Evolutionary conservation across 1,140 invertebrate genomes (phyloP), one percentile per base, ranked within the genome.

Genomic region (Megathymus violae): DNA sequence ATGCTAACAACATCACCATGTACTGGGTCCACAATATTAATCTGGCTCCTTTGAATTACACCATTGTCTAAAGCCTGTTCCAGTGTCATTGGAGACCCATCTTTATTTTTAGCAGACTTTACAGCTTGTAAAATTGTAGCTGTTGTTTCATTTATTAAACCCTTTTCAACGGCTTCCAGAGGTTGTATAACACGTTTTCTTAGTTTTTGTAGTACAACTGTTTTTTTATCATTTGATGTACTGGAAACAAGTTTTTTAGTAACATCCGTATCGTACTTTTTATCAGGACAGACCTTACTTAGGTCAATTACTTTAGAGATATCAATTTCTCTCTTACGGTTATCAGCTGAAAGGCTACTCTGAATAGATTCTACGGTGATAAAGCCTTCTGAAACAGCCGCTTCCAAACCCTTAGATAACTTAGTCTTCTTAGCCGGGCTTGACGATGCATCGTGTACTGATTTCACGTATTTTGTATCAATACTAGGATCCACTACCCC

Each of bases 1-100:
- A 98, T 95, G 27, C 93, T 95, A 5, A 99, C 74, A 4, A 93
- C 85, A 71, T 97, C 94, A 58, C 97, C 97, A 64, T 94, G 93
- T 79, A 96, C 93, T 11, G 96, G 95, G 92, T 98, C 96, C n/a
- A 95, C 90, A 51, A 99, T 95, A 44, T 93, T 93, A 0, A 98
- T 97, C 48, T 93, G 93, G 19, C 94, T 92, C 7, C 94, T 93
- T 91, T 98, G 94, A 56, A 98, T 92, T 63, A 95, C 92, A 1
- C 96, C 95, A 40, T 92, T 88, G 60, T 94, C 93, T 14, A 98
- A 93, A 10, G 97, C 96, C 85, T 98, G 95, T 62, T 93, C 92
- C 7, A 97, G 91, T 11, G 92, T 94, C 11, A 97, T 74, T 5
- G 92, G 91, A 43, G 93, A 92, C 7, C 93, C 94, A 78, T 93